Evolutionary conservation across 1,140 invertebrate species (phyloP).

Genomic region (Micrasema minimum): DNA sequence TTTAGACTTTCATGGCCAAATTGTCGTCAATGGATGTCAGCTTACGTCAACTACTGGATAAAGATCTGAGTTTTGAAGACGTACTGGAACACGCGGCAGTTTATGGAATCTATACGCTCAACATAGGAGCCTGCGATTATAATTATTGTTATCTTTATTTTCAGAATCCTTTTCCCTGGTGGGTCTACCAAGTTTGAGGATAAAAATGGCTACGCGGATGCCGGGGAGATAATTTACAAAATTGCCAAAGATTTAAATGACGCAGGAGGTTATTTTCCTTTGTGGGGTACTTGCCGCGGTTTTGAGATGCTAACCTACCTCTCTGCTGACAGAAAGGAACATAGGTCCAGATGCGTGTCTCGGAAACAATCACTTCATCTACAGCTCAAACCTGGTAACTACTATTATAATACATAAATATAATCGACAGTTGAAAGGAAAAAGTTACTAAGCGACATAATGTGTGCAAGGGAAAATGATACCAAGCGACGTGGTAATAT

Average conservation of each 20-base stretch:
- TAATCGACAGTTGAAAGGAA: too few relatives aligned
- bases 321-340: slow-evolving; percentile 70
- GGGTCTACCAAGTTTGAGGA: not conserved
- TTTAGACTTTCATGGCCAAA: too few relatives aligned
- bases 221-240: slow-evolving; percentile 75
- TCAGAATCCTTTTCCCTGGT: not conserved
- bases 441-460: too few relatives aligned
- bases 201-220: slow-evolving; percentile 74
- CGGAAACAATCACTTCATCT: slow-evolving; percentile 64
- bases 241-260: slow-evolving; percentile 76
- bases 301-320: slow-evolving; percentile 84
- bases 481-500: too few relatives aligned
- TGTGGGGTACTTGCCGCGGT: slow-evolving; percentile 90
- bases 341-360: slow-evolving; percentile 71
- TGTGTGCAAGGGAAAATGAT: not conserved
- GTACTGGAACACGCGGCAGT: too few relatives aligned
- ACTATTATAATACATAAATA: too few relatives aligned
- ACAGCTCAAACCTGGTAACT: not conserved
- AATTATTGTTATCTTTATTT: not conserved
- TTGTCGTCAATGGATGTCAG: too few relatives aligned
- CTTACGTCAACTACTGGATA: too few relatives aligned
- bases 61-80: too few relatives aligned
- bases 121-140: too few relatives aligned
- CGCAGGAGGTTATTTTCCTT: slow-evolving; percentile 80
- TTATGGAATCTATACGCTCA: too few relatives aligned